Conservation (phyloP, 1,140 invertebrate genomes). For the Homalodisca vitripennis region DNA sequence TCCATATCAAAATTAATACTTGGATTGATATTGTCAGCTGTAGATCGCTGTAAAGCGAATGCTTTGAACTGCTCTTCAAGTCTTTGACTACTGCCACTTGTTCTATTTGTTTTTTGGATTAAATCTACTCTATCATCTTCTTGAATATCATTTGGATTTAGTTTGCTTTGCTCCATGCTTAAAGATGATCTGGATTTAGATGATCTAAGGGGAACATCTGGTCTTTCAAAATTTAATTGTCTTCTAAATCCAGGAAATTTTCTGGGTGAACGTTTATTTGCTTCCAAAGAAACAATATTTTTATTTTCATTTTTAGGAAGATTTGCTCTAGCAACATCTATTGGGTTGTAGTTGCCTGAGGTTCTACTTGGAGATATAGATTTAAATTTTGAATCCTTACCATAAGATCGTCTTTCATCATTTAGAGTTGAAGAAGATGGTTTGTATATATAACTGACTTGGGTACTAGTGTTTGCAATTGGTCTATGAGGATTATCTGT, state of each 20-base stretch:
- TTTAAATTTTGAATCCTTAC: background rate
- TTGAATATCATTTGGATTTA: background rate
- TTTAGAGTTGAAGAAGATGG: background rate
- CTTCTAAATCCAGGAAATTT: conserved; percentile 9
- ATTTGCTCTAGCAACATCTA: conserved; percentile 2
- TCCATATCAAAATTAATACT: background rate
- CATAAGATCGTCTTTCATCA: background rate
- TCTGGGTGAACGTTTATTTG: background rate
- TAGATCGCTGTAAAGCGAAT: background rate
- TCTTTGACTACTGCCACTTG: background rate
- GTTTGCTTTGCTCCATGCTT: background rate
- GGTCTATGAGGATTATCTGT: no score
- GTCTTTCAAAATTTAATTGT: background rate
- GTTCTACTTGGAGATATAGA: background rate
- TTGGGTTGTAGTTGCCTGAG: background rate
- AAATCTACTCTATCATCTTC: background rate
- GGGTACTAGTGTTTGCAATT: no score
- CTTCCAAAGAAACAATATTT: background rate
- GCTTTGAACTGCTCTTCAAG: background rate
- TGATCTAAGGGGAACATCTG: background rate
- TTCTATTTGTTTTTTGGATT: background rate
- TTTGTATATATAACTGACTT: background rate
- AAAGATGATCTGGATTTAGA: background rate
- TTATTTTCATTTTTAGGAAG: background rate
- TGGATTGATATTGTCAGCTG: background rate